Evolutionary conservation across 2,797 vertebrate species (phyloP).

Genomic region (Hydrocynus forskahlii): DNA sequence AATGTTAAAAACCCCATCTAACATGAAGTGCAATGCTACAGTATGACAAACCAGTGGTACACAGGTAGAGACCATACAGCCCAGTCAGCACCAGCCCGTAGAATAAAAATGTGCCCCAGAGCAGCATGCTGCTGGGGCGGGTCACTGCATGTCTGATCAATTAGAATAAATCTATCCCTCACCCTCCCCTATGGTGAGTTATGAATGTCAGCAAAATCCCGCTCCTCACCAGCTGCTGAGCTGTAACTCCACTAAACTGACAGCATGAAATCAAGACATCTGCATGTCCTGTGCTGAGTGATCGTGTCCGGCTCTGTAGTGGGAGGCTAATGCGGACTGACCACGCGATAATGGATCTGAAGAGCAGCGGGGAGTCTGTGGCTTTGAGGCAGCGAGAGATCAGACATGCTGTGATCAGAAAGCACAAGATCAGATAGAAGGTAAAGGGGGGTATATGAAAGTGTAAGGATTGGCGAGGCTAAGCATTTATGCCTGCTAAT

Average conservation of each 20-base stretch:
- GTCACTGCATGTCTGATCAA: conserved; percentile 46
- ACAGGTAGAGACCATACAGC: background rate
- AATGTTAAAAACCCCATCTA: too few species aligned
- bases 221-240: background rate
- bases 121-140: conserved; percentile 27
- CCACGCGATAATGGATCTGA: background rate
- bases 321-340: background rate
- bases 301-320: conserved; percentile 31
- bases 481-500: conserved; percentile 22
- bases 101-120: conserved; percentile 52
- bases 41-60: too few species aligned
- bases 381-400: background rate
- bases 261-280: conserved; percentile 51
- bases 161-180: conserved; percentile 59
- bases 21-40: too few species aligned
- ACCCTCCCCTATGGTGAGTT: background rate
- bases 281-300: conserved; percentile 32
- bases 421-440: background rate
- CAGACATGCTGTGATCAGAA: conserved; percentile 1
- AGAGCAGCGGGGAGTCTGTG: background rate
- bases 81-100: conserved; percentile 9
- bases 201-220: conserved; percentile 7
- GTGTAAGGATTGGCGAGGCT: background rate
- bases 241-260: conserved; percentile 54
- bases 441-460: background rate